A percentile compares a stretch with the other conserved stretches of the same genome.
Conservation (phyloP, 2,797 vertebrate species). For the Pangasius mekongensis region DNA sequence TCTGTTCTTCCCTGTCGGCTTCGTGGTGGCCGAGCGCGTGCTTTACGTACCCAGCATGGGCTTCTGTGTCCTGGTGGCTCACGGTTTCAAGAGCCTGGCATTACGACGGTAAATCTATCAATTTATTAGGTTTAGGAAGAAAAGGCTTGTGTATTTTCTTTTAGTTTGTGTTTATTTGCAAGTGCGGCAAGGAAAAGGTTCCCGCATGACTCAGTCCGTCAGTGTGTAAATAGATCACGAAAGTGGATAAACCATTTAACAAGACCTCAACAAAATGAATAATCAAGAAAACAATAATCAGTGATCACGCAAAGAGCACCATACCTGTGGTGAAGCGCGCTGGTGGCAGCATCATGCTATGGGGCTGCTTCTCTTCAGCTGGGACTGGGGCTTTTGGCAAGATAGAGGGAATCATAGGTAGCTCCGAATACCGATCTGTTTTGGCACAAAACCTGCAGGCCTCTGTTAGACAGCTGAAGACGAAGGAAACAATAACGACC, state of each 20-base stretch:
- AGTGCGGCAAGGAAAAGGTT: neutral
- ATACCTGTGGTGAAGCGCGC: neutral
- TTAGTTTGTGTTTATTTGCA: neutral
- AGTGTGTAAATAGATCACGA: neutral
- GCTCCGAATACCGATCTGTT: no score
- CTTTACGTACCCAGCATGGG: conserved; percentile 99
- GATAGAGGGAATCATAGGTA: no score
- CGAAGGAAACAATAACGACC: no score
- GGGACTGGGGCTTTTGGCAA: no score
- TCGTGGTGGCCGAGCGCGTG: conserved; percentile 95
- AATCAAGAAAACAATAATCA: neutral
- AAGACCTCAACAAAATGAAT: neutral
- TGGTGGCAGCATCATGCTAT: neutral
- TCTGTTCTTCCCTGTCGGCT: conserved; percentile 98
- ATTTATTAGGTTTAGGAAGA: neutral
- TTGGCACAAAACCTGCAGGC: no score
- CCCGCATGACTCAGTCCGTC: neutral
- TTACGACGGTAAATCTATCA: conserved; percentile 81
- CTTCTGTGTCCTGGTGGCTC: conserved; percentile 94
- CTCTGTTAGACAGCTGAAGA: no score
- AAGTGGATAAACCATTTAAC: neutral
- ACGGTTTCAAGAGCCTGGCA: conserved; percentile 88
- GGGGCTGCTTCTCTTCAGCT: neutral
- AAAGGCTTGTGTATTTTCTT: neutral
- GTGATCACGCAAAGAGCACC: neutral